Base-by-base conservation (phyloP, 1,140 invertebrate genomes). In the Drosophila athabasca region DNA sequence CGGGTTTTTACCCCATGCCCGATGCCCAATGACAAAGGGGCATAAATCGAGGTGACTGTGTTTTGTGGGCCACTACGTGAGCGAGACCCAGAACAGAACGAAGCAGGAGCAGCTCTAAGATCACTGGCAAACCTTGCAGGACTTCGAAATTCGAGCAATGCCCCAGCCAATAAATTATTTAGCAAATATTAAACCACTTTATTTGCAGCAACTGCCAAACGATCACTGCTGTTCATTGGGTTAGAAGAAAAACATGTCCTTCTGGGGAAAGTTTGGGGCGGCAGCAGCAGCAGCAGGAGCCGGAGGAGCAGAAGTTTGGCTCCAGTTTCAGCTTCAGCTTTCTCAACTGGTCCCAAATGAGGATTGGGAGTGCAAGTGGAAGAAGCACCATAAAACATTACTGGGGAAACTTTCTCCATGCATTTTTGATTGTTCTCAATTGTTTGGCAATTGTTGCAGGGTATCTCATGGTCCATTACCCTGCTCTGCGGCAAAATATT, bases 381-480 rank as follows among this genome's bases (percentile, higher is more conserved):
- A 48, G 51, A 29, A 55, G 26, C 45, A 50, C 15, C 31, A 73
- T 55, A 55, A 73, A 73, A 55, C 41, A 73, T 74, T 74, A 71
- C 60, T 24, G 53, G 29, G 8, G 31, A 65, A 74, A 74, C 29
- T 74, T 74, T 74, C 70, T 57, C 53, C 64, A 73, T 74, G 71
- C 71, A 74, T 65, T 74, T 74, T 74, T 74, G 71, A 74, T 74
- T 74, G 69, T 58, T 74, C 49, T 57, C 52, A 74, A 65, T 65
- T 64, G 70, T 74, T 53, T 64, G 43, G 53, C 53, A 73, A 74
- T 74, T 74, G 71, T 74, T 74, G 70, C 52, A 74, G 60, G 70
- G 71, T 74, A 74, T 74, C 53, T 62, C 61, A 74, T 44, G 60
- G 70, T 74, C 69, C 71, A 74, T 74, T 74, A 65, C 70, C 70